phyloP scores from a whole-genome alignment of 2,797 vertebrate species.

The Huso huso region DNA sequence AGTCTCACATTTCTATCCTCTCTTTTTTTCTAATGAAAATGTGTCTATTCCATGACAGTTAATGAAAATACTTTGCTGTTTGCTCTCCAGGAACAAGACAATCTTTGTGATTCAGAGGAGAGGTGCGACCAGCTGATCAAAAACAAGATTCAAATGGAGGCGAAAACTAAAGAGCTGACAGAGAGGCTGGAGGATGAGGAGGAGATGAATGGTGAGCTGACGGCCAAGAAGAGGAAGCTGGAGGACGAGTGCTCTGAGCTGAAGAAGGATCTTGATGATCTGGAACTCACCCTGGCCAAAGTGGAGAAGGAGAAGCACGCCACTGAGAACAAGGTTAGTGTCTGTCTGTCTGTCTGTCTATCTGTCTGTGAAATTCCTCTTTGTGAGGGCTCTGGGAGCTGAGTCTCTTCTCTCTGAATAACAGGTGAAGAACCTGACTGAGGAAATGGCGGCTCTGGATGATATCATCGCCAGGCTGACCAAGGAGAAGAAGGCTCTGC shows the following conservation, averaged over 20 bases:
- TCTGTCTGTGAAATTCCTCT: background rate
- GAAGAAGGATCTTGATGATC: conserved; percentile 80
- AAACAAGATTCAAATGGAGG: conserved; percentile 74
- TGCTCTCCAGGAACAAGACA: conserved; percentile 72
- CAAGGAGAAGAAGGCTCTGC: conserved; percentile 62
- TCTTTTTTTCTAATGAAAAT: background rate
- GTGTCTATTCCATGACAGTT: background rate
- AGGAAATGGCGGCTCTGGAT: conserved; percentile 69
- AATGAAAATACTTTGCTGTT: conserved; percentile 34
- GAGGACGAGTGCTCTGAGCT: conserved; percentile 74
- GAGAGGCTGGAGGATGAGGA: conserved; percentile 79
- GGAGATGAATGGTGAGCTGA: conserved; percentile 62
- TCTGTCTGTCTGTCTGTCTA: too few species aligned
- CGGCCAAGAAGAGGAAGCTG: conserved; percentile 68
- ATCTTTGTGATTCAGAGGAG: conserved; percentile 75
- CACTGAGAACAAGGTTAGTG: conserved; percentile 74
- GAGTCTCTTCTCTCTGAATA: background rate
- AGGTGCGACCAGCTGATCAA: conserved; percentile 80
- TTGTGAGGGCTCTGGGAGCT: background rate
- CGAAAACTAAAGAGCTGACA: conserved; percentile 69
- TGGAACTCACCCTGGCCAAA: conserved; percentile 78
- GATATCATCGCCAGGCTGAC: conserved; percentile 67
- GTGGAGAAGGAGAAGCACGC: conserved; percentile 79
- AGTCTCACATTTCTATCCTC: too few species aligned
- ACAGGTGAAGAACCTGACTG: conserved; percentile 76